Conservation (phyloP, 2,113 vertebrate species). For the Scomber japonicus region DNA sequence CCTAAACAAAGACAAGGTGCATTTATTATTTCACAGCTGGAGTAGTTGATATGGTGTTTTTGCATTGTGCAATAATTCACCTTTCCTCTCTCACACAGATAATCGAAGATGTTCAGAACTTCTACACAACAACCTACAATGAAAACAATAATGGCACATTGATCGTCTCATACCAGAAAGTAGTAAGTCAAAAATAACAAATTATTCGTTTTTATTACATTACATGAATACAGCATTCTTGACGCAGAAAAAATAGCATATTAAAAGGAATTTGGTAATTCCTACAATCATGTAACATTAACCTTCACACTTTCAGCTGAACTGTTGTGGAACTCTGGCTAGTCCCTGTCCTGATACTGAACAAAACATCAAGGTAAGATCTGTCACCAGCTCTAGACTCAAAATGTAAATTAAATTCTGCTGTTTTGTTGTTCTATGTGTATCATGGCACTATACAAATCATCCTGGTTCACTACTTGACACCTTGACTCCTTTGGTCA, state of each 20-base stretch:
- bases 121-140: conserved; percentile 86
- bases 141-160: conserved; percentile 82
- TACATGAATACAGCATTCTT: not conserved
- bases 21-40: not conserved
- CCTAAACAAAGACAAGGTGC: conserved; percentile 93
- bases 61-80: not conserved
- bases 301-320: conserved; percentile 63
- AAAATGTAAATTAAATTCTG: not conserved
- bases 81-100: conserved; percentile 83
- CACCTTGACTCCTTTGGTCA: conserved; percentile 60
- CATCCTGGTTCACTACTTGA: not conserved
- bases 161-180: conserved; percentile 72
- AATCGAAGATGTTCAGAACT: conserved; percentile 89
- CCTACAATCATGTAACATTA: not conserved
- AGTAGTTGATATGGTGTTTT: not conserved
- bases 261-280: not conserved
- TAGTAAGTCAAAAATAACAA: conserved; percentile 57
- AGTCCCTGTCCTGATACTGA: conserved; percentile 52
- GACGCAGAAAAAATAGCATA: not conserved
- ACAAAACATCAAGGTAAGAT: conserved; percentile 58
- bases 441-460: not conserved
- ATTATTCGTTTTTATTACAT: not conserved
- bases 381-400: conserved; percentile 4
- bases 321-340: conserved; percentile 73
- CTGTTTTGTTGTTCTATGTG: conserved; percentile 1